Base-by-base conservation (phyloP, 2,888 invertebrate genomes). In the Drosophila niveifrons region DNA sequence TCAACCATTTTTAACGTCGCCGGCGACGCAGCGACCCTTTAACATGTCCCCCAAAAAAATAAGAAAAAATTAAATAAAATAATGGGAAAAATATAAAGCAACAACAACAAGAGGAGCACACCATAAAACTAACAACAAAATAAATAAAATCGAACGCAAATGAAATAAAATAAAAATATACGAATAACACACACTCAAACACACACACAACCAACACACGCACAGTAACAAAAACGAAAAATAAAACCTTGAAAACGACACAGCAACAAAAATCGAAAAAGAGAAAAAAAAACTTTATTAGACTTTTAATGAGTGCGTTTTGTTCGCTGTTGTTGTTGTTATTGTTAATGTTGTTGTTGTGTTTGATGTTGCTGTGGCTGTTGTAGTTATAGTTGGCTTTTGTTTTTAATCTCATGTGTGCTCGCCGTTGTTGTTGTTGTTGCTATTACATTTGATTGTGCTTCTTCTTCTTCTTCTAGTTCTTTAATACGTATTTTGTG, bases 261-360 rank as follows among this genome's bases (percentile, higher is more conserved):
- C 76, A 77, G 70, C 53, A 75, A 69, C 59, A 73, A 57, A 52
- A 65, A 62, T 23, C 59, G 43, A 67, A 67, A 8, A 31, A 31
- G 10, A 31, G 10, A 31, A 31, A 31, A 34, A 34, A 68, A 69
- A 71, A 79, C 75, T 77, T 77, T 79, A 77, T 77, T 75, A 48
- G 80, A 79, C 62, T 79, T 72, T 77, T 79, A 77, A 77, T 77
- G 77, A 77, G 72, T 79, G 79, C 79, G 79, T 75, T 77, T 77
- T 78, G 64, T 31, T 57, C 59, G 44, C 56, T 59, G 43, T 36
- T 65, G 52, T 13, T 61, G 6, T 13, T 41, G 31, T 29, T 78
- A 62, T 44, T 23, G 18, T 3, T n/a, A n/a, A n/a, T 65, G 51
- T 13, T 61, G 11, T 13, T 41, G 31, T 29, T 78, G 64, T 44